phyloP scores from a whole-genome alignment of 2,888 invertebrate species.

The Euproctis similis region DNA sequence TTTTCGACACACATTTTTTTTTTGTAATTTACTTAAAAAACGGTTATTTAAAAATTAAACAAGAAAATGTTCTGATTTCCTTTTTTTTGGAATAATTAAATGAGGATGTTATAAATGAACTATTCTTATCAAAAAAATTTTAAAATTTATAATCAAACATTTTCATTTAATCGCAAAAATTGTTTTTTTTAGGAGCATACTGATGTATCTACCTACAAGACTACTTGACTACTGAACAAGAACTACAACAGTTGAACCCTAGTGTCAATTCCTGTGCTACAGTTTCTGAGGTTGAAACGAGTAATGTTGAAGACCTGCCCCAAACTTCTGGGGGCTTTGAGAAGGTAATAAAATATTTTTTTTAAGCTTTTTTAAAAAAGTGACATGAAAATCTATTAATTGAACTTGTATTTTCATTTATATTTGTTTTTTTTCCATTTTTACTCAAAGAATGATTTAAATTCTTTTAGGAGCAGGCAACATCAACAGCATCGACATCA shows the following conservation, averaged over 20 bases:
- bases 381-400: not conserved
- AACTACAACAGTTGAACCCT: constrained; percentile 8
- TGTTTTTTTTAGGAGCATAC: constrained; percentile 1
- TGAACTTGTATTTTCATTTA: not conserved
- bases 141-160: constrained; percentile 2
- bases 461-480: constrained; percentile 1
- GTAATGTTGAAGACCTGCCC: constrained; percentile 9
- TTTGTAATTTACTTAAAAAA: not conserved
- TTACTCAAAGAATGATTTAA: not conserved
- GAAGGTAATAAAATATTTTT: not conserved
- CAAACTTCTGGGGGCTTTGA: not conserved
- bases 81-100: constrained; percentile 1
- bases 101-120: constrained; percentile 1
- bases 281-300: constrained; percentile 11
- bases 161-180: constrained; percentile 3
- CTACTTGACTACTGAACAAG: constrained; percentile 1
- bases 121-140: not conserved
- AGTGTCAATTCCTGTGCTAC: constrained; percentile 15
- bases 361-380: not conserved
- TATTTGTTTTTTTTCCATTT: not conserved
- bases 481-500: constrained; percentile 1
- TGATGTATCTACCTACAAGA: constrained; percentile 1
- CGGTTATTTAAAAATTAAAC: constrained; percentile 1
- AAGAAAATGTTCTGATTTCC: constrained; percentile 2
- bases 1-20: constrained; percentile 1